phyloP scores from a whole-genome alignment of 2,888 invertebrate species.

The Dryobota labecula region DNA sequence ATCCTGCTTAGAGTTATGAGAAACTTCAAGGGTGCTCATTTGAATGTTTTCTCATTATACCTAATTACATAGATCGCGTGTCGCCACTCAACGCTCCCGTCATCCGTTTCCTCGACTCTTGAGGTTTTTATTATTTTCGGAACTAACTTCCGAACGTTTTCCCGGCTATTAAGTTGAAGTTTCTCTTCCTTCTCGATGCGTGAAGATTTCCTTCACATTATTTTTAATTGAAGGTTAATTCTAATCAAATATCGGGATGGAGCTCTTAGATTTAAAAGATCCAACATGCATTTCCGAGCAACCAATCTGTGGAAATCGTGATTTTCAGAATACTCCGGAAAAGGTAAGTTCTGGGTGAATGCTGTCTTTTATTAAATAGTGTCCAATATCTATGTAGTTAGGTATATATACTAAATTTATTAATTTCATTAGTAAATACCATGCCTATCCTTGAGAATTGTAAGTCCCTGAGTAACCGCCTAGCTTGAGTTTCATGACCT shows the following conservation, averaged over 20 bases:
- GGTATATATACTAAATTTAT: neutral
- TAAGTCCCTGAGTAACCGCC: slow-evolving; percentile 8
- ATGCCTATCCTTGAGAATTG: neutral
- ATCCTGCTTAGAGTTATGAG: slow-evolving; percentile 10
- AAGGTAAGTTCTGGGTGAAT: no score
- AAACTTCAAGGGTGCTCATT: slow-evolving; percentile 36
- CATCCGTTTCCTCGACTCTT: slow-evolving; percentile 49
- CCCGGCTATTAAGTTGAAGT: slow-evolving; percentile 45
- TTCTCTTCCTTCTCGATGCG: slow-evolving; percentile 51
- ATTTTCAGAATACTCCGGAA: neutral
- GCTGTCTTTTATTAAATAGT: neutral
- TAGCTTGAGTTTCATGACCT: slow-evolving; percentile 24
- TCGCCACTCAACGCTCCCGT: slow-evolving; percentile 31
- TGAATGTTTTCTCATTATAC: slow-evolving; percentile 47
- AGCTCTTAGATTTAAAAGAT: slow-evolving; percentile 3
- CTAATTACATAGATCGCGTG: slow-evolving; percentile 48
- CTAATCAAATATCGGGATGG: slow-evolving; percentile 13
- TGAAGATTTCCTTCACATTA: slow-evolving; percentile 54
- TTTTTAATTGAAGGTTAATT: slow-evolving; percentile 56
- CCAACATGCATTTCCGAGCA: slow-evolving; percentile 10
- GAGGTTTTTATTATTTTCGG: slow-evolving; percentile 51
- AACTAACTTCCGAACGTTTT: slow-evolving; percentile 45
- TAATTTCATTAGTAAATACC: slow-evolving; percentile 7
- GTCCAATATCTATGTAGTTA: neutral
- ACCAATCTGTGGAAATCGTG: slow-evolving; percentile 6